Evolutionary conservation across 2,113 vertebrate species (phyloP), one percentile per base, ranked within the genome.

Genomic region (Plotosus lineatus): DNA sequence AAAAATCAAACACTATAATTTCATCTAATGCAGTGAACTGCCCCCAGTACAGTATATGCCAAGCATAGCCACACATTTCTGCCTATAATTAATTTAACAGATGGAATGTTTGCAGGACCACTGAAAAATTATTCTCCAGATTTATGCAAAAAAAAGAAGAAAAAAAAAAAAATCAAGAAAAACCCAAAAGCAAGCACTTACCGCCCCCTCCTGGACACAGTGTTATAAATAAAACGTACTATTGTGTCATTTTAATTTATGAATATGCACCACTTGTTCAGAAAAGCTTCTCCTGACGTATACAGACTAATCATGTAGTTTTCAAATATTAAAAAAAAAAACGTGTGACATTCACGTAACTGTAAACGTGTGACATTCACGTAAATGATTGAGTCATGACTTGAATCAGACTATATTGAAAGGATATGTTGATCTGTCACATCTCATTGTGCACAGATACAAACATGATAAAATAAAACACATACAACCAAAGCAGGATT

Each of bases 141-240:
- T 26, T 48, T 3, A 21, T 33, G 26, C 48, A 60, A 61, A 74
- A 42, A 28, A 53, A 3, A n/a, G n/a, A n/a, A n/a, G n/a, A n/a
- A n/a, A n/a, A n/a, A n/a, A n/a, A n/a, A n/a, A n/a, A n/a, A n/a
- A n/a, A n/a, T n/a, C n/a, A 26, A 19, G 42, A 65, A 0, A 50
- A 23, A 48, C 44, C 42, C 23, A 33, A 75, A 75, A 79, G 69
- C 50, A 74, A 65, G 77, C 83, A 77, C 50, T 73, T 72, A 82
- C 74, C 71, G 86, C 86, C 86, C 82, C 86, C 86, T 87, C 58
- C 79, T 87, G 87, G 84, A 83, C 71, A 85, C 33, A 78, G 23
- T 58, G 72, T 69, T 60, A 11, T n/a, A 75, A 38, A 84, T 53
- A 63, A 50, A 42, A 3, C 6, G 33, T 31, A 61, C 15, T 2